Conservation (phyloP, 2,888 invertebrate genomes). For the Brachypalpus laphriformis region DNA sequence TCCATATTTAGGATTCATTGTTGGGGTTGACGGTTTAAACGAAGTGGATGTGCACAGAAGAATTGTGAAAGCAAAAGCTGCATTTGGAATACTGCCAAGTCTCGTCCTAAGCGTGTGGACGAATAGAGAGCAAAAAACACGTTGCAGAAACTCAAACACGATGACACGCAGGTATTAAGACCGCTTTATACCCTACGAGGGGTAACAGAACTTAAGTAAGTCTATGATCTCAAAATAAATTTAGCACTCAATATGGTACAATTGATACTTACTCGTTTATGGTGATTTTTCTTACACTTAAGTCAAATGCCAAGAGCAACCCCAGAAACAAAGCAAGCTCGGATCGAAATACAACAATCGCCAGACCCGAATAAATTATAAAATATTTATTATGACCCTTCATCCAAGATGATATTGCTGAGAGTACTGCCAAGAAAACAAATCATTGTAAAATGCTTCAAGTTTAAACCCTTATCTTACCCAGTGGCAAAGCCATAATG, state of each 20-base stretch:
- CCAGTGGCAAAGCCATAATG: slow-evolving; percentile 94
- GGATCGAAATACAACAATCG: slow-evolving; percentile 94
- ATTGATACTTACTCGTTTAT: slow-evolving; percentile 86
- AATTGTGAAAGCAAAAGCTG: too few relatives aligned
- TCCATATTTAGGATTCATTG: too few relatives aligned
- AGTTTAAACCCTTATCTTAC: slow-evolving; percentile 84
- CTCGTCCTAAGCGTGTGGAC: too few relatives aligned
- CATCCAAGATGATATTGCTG: slow-evolving; percentile 94
- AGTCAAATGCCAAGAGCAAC: slow-evolving; percentile 91
- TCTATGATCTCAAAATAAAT: too few relatives aligned
- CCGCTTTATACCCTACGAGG: too few relatives aligned
- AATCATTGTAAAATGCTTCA: slow-evolving; percentile 37
- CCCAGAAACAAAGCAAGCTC: slow-evolving; percentile 95
- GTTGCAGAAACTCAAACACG: too few relatives aligned
- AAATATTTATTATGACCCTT: slow-evolving; percentile 89
- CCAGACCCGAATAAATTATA: slow-evolving; percentile 92
- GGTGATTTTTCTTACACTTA: slow-evolving; percentile 88
- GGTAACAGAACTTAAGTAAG: not conserved
- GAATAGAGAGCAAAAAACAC: too few relatives aligned
- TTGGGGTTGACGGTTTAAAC: too few relatives aligned
- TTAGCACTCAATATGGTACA: too few relatives aligned
- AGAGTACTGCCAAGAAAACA: slow-evolving; percentile 87
- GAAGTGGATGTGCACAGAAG: too few relatives aligned
- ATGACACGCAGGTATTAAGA: too few relatives aligned
- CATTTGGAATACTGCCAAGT: too few relatives aligned